These are phyloP conservation scores for Oxyscelio sp. DNA, from an alignment of 2,888 invertebrate species.

Conservation along the genomic window DNA sequence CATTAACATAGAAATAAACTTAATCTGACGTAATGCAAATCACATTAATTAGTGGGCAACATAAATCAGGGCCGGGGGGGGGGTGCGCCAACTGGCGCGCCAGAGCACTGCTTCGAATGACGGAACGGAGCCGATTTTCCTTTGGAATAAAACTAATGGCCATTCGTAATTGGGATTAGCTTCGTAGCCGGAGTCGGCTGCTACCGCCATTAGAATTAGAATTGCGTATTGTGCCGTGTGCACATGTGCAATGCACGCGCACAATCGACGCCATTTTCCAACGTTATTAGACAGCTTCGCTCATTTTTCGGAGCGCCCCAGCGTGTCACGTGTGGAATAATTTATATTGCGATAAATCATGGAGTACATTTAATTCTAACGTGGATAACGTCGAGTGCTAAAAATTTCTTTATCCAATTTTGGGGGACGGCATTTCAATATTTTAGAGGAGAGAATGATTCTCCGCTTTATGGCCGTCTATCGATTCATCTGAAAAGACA, in stretches of 20 bases:
- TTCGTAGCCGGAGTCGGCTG: slow-evolving; percentile 72
- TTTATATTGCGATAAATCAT: slow-evolving; percentile 60
- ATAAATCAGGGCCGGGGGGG: slow-evolving; percentile 84
- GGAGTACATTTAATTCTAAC: slow-evolving; percentile 33
- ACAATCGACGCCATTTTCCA: slow-evolving; percentile 56
- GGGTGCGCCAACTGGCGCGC: slow-evolving; percentile 54
- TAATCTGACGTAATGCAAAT: slow-evolving; percentile 87
- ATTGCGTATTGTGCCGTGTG: slow-evolving; percentile 78
- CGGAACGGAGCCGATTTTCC: slow-evolving; percentile 83
- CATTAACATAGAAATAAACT: slow-evolving; percentile 75
- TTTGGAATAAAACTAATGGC: slow-evolving; percentile 87
- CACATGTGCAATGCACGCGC: slow-evolving; percentile 74
- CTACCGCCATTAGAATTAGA: slow-evolving; percentile 82
- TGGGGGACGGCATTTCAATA: slow-evolving; percentile 37
- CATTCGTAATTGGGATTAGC: slow-evolving; percentile 87
- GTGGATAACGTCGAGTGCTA: slow-evolving; percentile 16
- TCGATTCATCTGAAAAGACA: slow-evolving; percentile 72
- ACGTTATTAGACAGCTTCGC: slow-evolving; percentile 53
- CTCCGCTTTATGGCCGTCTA: slow-evolving; percentile 27
- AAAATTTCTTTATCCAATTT: not conserved
- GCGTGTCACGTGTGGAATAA: slow-evolving; percentile 46
- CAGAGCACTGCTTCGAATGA: slow-evolving; percentile 26
- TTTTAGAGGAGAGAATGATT: slow-evolving; percentile 2
- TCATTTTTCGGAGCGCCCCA: slow-evolving; percentile 49
- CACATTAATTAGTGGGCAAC: slow-evolving; percentile 86